Conservation (phyloP, 2,113 vertebrate genomes). For the Mormoops blainvillei region DNA sequence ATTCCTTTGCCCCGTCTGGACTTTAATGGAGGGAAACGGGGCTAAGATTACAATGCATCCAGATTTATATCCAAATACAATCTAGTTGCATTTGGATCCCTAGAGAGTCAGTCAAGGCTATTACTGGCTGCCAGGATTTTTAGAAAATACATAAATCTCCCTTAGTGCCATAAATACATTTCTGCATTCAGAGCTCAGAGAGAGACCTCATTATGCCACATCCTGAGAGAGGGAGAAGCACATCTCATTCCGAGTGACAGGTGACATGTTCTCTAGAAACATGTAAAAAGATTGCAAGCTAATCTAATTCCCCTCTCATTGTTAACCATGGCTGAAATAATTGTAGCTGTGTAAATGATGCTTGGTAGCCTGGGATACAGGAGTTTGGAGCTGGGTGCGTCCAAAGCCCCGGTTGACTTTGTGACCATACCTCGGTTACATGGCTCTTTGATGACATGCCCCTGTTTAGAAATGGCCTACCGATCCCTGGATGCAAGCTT, state of each 20-base stretch:
- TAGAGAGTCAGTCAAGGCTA: constrained; percentile 74
- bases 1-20: constrained; percentile 61
- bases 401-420: background rate
- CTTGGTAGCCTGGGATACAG: background rate
- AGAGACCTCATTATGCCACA: constrained; percentile 82
- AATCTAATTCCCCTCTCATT: constrained; percentile 65
- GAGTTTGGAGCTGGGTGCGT: background rate
- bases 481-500: background rate
- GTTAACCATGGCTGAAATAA: constrained; percentile 56
- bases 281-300: constrained; percentile 56
- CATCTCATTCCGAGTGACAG: constrained; percentile 80
- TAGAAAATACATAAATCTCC: constrained; percentile 83
- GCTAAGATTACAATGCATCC: constrained; percentile 48
- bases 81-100: constrained; percentile 69
- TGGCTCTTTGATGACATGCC: background rate
- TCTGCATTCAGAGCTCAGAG: constrained; percentile 78
- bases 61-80: constrained; percentile 77
- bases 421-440: background rate
- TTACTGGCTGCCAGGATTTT: constrained; percentile 81
- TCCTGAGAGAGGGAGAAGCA: constrained; percentile 80
- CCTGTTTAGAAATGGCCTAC: background rate
- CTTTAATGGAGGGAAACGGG: constrained; percentile 53
- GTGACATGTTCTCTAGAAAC: constrained; percentile 77
- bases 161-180: constrained; percentile 81
- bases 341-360: constrained; percentile 41